Base-by-base conservation (phyloP, 2,113 vertebrate genomes). In the Isichthys henryi region DNA sequence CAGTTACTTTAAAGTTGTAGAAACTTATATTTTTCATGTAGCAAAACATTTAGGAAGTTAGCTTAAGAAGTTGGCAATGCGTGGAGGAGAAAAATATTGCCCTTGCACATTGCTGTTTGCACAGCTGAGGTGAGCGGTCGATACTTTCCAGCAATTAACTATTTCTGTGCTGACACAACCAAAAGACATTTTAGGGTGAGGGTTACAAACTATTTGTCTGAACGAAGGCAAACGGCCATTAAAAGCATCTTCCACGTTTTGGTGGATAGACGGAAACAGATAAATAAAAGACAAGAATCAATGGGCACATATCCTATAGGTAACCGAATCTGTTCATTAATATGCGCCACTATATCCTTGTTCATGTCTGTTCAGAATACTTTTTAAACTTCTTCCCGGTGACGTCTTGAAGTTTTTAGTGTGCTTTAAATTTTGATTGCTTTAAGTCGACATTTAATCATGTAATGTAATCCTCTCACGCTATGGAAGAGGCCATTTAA, bases 71-170 rank as follows among this genome's bases (percentile, higher is more conserved):
- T 88, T 77, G 56, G 62, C 89, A 89, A 90, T 89, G 88, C 88
- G 84, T 91, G 88, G 88, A 87, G 80, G 35, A 86, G 86, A 90
- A 89, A 90, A 89, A 89, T 46, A 89, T 52, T 88, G 88, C 86
- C 80, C 62, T 89, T 90, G 58, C 80, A 90, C 62, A 85, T 70
- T 56, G 80, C 15, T 86, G 90, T 91, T 91, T 90, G 46, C 88
- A 88, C 91, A 90, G 90, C 90, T 91, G 88, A 91, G 86, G 90
- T 90, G 91, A 88, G 89, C 70, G 88, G 90, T 88, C 86, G 89
- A 86, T 56, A 23, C 83, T 90, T 89, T 89, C 89, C 90, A 88
- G 88, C 48, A 87, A 88, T 88, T 23, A 52, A 88, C 85, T 85
- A 35, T 56, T 23, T 88, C 35, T 85, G 86, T 46, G 27, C 39